Percentiles rank a stretch among this genome's conserved stretches.
Evolutionary conservation across 2,888 invertebrate species (phyloP).

Genomic region (Amaurobius ferox): DNA sequence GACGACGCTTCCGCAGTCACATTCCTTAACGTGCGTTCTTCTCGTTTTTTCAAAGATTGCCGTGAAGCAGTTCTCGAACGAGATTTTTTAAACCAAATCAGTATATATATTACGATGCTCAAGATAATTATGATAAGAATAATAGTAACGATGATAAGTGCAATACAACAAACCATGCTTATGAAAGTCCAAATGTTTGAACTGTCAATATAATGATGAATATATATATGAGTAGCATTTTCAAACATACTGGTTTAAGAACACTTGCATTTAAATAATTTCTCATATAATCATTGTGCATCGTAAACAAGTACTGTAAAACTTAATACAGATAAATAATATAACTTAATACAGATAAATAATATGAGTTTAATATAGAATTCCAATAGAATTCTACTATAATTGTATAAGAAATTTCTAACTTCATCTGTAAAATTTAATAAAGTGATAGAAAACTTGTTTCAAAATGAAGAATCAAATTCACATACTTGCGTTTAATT

Average conservation of each 20-base stretch:
- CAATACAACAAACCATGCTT: constrained; percentile 34
- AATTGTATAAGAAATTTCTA: no score
- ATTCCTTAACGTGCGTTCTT: not conserved
- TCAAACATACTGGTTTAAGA: constrained; percentile 35
- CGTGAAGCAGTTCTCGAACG: not conserved
- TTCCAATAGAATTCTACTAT: no score
- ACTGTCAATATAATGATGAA: constrained; percentile 37
- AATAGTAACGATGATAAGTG: constrained; percentile 34
- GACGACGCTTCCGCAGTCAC: not conserved
- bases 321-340: no score
- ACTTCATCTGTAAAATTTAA: no score
- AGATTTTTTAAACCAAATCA: not conserved
- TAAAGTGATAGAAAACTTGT: no score
- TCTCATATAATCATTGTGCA: not conserved
- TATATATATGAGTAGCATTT: constrained; percentile 43
- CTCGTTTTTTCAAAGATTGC: not conserved
- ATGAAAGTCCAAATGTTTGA: not conserved
- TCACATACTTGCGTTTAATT: no score
- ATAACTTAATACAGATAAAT: no score
- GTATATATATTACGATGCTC: constrained; percentile 17
- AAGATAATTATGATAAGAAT: constrained; percentile 26
- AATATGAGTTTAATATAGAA: no score
- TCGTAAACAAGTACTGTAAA: not conserved
- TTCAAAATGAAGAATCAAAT: no score
- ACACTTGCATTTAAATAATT: no score